Evolutionary conservation across 2,888 invertebrate species (phyloP), one percentile per base, ranked within the genome.

Genomic region (Drosophila fulvimacula): DNA sequence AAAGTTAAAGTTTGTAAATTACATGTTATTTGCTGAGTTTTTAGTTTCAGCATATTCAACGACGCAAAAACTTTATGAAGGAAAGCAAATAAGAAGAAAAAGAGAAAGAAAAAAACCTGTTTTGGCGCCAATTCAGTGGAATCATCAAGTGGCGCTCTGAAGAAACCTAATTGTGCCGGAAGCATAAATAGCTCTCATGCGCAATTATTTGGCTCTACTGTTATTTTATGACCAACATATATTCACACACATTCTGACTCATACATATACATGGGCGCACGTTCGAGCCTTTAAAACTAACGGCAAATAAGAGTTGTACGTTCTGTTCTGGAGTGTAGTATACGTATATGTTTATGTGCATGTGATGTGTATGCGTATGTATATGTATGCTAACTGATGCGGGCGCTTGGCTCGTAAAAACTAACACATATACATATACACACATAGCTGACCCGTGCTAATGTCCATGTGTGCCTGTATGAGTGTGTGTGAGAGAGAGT

Each of bases 231-330:
- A 24, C 46, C 75, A 27, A 46, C 76, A 57, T 27, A 53, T 38
- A 27, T 59, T 34, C 55, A 38, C 41, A 38, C 48, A 49, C 32
- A 49, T 30, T 36, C 49, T 5, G 19, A 17, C 48, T 39, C 30
- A 51, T 41, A 44, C 42, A 49, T 49, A 44, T 60, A 48, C 55
- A 59, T 76, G 30, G 74, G 62, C 51, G 79, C 84, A 87, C 83
- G 88, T 88, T 74, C 79, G 24, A 71, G 70, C 79, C 82, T 88
- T 84, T 89, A 84, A 84, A 89, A 79, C 82, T 89, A 79, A 82
- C 82, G 72, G 70, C 72, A 72, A 82, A 73, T 84, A 72, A 80
- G 83, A 80, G 81, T 85, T 85, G 78, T 74, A 82, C 86, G 81
- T 74, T 70, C 61, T 72, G 75, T 75, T 81, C 73, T 57, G 80